phyloP scores from a whole-genome alignment of 1,140 invertebrate genomes.

The Tetramorium alpestre region DNA sequence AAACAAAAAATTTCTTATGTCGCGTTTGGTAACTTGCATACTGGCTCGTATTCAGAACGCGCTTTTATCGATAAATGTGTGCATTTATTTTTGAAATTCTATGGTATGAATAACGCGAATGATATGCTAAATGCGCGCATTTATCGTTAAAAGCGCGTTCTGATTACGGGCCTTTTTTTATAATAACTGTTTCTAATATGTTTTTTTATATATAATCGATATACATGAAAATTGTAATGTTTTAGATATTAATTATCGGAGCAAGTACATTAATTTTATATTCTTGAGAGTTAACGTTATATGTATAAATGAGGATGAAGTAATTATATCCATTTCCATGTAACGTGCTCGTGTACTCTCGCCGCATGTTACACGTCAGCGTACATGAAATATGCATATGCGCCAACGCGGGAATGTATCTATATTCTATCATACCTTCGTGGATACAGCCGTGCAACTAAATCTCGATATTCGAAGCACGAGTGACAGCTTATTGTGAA shows the following conservation, averaged over 20 bases:
- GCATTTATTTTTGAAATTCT: too few relatives aligned
- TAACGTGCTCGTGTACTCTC: neutral
- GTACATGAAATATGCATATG: conserved; percentile 39
- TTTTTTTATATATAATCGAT: neutral
- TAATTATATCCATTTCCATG: conserved; percentile 6
- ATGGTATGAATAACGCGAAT: too few relatives aligned
- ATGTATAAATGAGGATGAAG: neutral
- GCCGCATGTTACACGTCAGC: conserved; percentile 14
- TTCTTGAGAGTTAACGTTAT: neutral
- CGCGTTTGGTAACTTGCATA: neutral
- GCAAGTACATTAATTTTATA: neutral
- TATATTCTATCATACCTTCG: conserved; percentile 32
- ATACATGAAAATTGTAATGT: neutral
- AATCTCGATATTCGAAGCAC: conserved; percentile 51
- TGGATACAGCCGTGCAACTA: neutral
- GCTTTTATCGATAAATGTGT: too few relatives aligned
- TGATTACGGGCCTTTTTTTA: neutral
- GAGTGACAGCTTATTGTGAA: conserved; percentile 40
- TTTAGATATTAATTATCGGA: neutral
- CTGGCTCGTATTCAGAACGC: too few relatives aligned
- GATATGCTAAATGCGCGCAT: too few relatives aligned
- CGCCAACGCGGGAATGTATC: conserved; percentile 17
- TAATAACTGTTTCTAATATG: neutral
- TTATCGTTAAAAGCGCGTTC: too few relatives aligned
- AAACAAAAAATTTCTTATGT: neutral